Conservation (phyloP, 2,113 vertebrate genomes). For the Solea solea region DNA sequence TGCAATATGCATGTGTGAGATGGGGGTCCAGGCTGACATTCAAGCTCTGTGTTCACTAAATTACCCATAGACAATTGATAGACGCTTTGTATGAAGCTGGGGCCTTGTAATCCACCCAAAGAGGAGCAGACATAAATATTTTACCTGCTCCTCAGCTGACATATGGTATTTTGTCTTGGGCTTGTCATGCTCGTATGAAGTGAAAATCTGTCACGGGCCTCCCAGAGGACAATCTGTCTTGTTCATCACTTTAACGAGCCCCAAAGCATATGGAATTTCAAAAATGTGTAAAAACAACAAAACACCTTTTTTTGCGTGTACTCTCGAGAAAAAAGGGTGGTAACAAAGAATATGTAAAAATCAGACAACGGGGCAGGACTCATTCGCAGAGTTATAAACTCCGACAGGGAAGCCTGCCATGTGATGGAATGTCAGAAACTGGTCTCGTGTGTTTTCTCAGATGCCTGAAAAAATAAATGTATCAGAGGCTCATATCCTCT, state of each 20-base stretch:
- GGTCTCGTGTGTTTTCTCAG: slow-evolving; percentile 63
- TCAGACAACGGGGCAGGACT: background rate
- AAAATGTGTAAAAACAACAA: slow-evolving; percentile 5
- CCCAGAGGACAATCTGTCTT: slow-evolving; percentile 12
- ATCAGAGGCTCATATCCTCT: slow-evolving; percentile 71
- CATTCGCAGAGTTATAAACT: slow-evolving; percentile 19
- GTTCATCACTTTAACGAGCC: slow-evolving; percentile 28
- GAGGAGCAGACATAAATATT: slow-evolving; percentile 56
- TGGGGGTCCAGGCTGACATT: slow-evolving; percentile 28
- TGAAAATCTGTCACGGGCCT: slow-evolving; percentile 19
- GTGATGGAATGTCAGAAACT: slow-evolving; percentile 51
- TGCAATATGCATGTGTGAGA: slow-evolving; percentile 45
- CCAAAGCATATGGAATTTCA: slow-evolving; percentile 5
- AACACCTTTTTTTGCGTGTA: background rate
- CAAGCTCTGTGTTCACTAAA: slow-evolving; percentile 39
- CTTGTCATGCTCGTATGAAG: slow-evolving; percentile 12
- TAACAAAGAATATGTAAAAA: background rate
- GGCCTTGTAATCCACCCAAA: slow-evolving; percentile 43
- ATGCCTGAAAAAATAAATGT: slow-evolving; percentile 76
- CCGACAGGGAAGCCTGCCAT: slow-evolving; percentile 26
- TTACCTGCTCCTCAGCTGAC: slow-evolving; percentile 47
- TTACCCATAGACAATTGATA: slow-evolving; percentile 43
- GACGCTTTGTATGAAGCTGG: slow-evolving; percentile 27
- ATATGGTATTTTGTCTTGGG: slow-evolving; percentile 43
- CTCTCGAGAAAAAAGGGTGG: background rate